Percentiles rank a stretch among this genome's conserved stretches.
Evolutionary conservation across 2,113 vertebrate genomes (phyloP).

Genomic region (Macaca nemestrina): DNA sequence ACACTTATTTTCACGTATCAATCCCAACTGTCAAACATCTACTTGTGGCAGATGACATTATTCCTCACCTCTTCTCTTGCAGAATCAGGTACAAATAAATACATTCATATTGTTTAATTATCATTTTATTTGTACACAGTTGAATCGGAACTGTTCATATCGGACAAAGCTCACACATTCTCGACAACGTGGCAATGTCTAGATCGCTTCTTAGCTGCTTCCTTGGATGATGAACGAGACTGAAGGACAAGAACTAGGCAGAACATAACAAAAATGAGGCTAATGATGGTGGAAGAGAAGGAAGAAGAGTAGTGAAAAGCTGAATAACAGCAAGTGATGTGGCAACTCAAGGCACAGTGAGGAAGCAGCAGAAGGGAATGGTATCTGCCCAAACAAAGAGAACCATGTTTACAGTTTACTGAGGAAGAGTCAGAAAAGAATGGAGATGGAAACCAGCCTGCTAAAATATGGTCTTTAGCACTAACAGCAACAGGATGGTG

Average conservation of each 20-base stretch:
- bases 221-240: neutral
- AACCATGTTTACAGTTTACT: neutral
- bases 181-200: neutral
- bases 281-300: neutral
- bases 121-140: neutral
- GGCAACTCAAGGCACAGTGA: neutral
- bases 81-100: conserved; percentile 32
- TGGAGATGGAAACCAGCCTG: neutral
- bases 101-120: neutral
- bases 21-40: neutral
- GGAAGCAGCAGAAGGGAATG: neutral
- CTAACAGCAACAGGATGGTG: neutral
- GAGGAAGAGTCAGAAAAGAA: neutral
- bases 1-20: neutral
- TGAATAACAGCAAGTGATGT: neutral
- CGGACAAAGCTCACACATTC: neutral
- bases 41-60: neutral
- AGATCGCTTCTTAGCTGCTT: conserved; percentile 6
- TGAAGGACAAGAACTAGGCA: neutral
- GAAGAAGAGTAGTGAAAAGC: neutral
- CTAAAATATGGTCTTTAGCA: neutral
- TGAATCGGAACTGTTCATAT: neutral
- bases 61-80: neutral
- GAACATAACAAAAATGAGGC: neutral
- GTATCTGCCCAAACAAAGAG: neutral